Evolutionary conservation across 2,888 invertebrate species (phyloP), one percentile per base, ranked within the genome.

Genomic region (Ctena decussata): DNA sequence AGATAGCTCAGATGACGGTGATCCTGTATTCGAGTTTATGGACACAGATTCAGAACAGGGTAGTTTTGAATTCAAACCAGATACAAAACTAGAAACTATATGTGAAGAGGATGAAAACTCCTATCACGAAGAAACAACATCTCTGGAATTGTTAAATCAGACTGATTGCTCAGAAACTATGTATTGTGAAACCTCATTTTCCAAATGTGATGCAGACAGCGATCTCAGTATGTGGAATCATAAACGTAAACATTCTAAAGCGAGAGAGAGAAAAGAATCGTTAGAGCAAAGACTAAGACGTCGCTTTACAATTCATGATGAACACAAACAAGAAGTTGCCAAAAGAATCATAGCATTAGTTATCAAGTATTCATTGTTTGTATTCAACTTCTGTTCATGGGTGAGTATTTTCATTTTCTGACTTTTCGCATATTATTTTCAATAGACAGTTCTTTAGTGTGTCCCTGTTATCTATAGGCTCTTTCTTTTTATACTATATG

Each of bases 351-450:
- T 89, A 32, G 86, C 84, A 18, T 74, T 89, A 30, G 44, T 84
- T 12, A 81, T 98, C 74, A 98, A 98, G 96, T 98, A 98, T 96
- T 97, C 98, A 96, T 98, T 98, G 96, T 98, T 98, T 96, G 97
- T 98, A 94, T 97, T 98, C 92, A 98, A 98, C 96, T 98, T 98
- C 95, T 96, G 98, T 92, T 98, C 98, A 96, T 98, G 98, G 98
- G 98, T 98, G 96, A 97, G 98, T 46, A 46, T 41, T 41, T 41
- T 41, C 41, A 41, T 15, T 41, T 41, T 41, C 15, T 11, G 15
- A n/a, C n/a, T n/a, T n/a, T n/a, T n/a, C n/a, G n/a, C n/a, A n/a
- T n/a, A n/a, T n/a, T n/a, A n/a, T n/a, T n/a, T n/a, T n/a, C n/a
- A n/a, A n/a, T n/a, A n/a, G n/a, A n/a, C n/a, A n/a, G n/a, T n/a